A percentile compares a stretch with the other conserved stretches of the same genome.
Conservation (phyloP, 2,113 vertebrate species). For the Mystacornis crossleyi region DNA sequence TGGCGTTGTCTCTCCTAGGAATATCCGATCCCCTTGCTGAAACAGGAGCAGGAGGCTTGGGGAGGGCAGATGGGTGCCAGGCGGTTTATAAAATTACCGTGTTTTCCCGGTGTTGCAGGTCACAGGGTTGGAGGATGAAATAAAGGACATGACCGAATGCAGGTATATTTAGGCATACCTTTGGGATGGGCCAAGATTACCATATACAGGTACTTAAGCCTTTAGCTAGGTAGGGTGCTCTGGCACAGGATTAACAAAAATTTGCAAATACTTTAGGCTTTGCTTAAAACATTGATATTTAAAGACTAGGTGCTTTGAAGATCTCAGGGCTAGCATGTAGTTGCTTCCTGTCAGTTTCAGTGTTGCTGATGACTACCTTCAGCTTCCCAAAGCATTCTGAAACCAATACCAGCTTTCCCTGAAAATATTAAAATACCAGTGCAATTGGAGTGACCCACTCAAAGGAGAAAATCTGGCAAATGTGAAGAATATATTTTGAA, state of each 20-base stretch:
- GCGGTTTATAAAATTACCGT: rapidly evolving
- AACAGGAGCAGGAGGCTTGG: not conserved
- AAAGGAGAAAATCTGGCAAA: not conserved
- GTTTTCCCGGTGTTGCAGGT: too few relatives aligned
- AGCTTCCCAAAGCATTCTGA: not conserved
- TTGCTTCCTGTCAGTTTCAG: not conserved
- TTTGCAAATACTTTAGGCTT: not conserved
- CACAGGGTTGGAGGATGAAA: not conserved
- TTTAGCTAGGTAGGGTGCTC: not conserved
- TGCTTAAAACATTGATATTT: not conserved
- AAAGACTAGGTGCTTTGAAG: not conserved
- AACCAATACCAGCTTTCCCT: not conserved
- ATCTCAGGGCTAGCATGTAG: not conserved
- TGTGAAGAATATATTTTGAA: not conserved
- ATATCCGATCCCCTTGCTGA: not conserved
- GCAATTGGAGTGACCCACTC: too few relatives aligned
- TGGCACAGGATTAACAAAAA: not conserved
- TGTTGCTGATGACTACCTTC: not conserved
- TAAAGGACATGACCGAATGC: not conserved
- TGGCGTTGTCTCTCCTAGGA: rapidly evolving
- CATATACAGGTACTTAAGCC: rapidly evolving
- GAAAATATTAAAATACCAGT: too few relatives aligned
- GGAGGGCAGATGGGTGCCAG: too few relatives aligned
- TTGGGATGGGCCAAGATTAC: not conserved
- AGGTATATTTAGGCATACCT: not conserved